phyloP scores from a whole-genome alignment of 2,888 invertebrate genomes.

The Amitus sp. region DNA sequence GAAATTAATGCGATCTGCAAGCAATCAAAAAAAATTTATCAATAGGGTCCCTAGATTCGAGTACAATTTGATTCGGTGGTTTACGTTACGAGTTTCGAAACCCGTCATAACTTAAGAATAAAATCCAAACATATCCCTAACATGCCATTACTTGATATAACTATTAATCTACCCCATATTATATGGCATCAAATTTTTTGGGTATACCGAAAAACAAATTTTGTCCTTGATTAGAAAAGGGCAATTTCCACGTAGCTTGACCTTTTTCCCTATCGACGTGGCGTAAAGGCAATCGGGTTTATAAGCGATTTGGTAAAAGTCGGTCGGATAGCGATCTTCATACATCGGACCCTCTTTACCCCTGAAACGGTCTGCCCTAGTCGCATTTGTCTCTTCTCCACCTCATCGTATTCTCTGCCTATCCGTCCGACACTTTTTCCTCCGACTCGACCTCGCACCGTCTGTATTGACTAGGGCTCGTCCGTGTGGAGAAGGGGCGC shows the following conservation, averaged over 20 bases:
- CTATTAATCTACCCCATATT: no score
- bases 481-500: conserved; percentile 43
- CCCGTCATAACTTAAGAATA: no score
- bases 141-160: no score
- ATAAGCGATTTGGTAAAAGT: not conserved
- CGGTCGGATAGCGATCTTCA: not conserved
- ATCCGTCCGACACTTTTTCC: conserved; percentile 2
- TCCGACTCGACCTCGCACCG: conserved; percentile 61
- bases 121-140: no score
- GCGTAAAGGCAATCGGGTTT: conserved; percentile 4
- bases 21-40: no score
- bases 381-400: conserved; percentile 15
- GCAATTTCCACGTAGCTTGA: conserved; percentile 11
- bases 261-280: conserved; percentile 16
- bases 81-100: no score
- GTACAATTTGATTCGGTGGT: no score
- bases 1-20: no score
- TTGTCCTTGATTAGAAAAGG: not conserved
- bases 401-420: conserved; percentile 9
- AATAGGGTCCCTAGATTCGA: no score
- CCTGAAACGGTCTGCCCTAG: conserved; percentile 12
- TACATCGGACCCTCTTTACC: conserved; percentile 1
- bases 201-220: no score
- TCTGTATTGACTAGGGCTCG: conserved; percentile 59
- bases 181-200: no score